These are phyloP conservation scores for Notechis scutatus DNA, from an alignment of 2,113 vertebrate genomes.

Conservation along the genomic window DNA sequence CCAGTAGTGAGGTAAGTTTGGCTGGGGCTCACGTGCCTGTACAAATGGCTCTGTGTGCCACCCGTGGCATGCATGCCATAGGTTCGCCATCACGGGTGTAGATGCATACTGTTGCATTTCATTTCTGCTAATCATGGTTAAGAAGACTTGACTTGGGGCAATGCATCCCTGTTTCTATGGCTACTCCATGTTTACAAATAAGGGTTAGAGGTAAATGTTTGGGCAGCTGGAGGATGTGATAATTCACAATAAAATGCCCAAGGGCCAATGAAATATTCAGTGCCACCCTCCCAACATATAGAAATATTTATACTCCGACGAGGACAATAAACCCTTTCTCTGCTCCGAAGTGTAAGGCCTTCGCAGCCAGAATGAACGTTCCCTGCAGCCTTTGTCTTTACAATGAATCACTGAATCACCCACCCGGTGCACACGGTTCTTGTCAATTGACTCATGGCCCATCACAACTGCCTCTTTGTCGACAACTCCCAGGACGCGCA, in stretches of 20 bases:
- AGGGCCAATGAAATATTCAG: neutral
- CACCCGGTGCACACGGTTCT: neutral
- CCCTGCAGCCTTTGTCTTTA: conserved; percentile 17
- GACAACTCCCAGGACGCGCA: neutral
- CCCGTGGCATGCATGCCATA: too few species aligned
- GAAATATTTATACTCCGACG: neutral
- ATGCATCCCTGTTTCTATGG: neutral
- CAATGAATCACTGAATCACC: conserved; percentile 39
- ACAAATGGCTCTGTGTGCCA: too few species aligned
- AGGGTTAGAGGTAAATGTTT: neutral
- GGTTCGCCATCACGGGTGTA: neutral
- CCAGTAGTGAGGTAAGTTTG: too few species aligned
- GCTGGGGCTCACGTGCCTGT: too few species aligned
- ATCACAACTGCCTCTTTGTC: conserved; percentile 22
- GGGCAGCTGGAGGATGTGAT: neutral
- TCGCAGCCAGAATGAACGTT: neutral
- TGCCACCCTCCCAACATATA: neutral
- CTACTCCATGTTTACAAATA: conserved; percentile 13
- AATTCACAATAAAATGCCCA: neutral
- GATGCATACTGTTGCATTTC: neutral
- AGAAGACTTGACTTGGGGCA: neutral
- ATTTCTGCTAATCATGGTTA: neutral
- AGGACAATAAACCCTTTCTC: conserved; percentile 24
- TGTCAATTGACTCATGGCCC: neutral
- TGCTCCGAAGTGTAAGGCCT: neutral